Evolutionary conservation across 2,888 invertebrate genomes (phyloP).

Genomic region (Kryphioiulus occultus): DNA sequence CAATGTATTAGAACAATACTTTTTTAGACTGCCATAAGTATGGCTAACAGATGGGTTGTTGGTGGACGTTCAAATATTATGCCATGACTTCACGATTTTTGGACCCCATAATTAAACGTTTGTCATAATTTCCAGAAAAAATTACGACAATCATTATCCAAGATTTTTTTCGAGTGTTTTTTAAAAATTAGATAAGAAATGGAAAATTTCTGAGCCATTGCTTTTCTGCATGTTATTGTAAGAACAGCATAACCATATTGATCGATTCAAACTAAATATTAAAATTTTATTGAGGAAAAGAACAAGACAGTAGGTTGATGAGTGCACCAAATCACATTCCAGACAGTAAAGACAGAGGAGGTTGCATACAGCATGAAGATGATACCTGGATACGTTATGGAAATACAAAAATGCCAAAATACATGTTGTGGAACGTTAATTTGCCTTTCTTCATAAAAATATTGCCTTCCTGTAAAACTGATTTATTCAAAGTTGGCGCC

Average conservation of each 20-base stretch:
- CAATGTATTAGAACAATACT: too few species aligned
- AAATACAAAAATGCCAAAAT: conserved; percentile 40
- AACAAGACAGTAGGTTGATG: conserved; percentile 39
- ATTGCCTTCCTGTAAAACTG: conserved; percentile 11
- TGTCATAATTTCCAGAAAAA: too few species aligned
- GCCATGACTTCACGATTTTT: too few species aligned
- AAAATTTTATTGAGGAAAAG: conserved; percentile 39
- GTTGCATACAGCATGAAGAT: conserved; percentile 20
- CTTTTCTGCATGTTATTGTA: not conserved
- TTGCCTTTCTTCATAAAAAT: not conserved
- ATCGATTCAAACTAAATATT: conserved; percentile 32
- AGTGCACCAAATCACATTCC: conserved; percentile 18
- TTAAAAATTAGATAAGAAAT: too few species aligned
- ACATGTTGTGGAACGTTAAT: not conserved
- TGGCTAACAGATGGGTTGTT: too few species aligned
- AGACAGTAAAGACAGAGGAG: conserved; percentile 1
- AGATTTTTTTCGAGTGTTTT: too few species aligned
- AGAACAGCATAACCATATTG: not conserved
- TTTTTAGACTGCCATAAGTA: too few species aligned
- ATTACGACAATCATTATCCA: too few species aligned
- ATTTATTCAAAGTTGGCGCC: not conserved
- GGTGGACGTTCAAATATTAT: too few species aligned
- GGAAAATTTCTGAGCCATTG: too few species aligned
- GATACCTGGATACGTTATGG: not conserved
- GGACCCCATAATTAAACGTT: too few species aligned